Base-by-base conservation (phyloP, 2,797 vertebrate species). In the Kryptopterus vitreolus region DNA sequence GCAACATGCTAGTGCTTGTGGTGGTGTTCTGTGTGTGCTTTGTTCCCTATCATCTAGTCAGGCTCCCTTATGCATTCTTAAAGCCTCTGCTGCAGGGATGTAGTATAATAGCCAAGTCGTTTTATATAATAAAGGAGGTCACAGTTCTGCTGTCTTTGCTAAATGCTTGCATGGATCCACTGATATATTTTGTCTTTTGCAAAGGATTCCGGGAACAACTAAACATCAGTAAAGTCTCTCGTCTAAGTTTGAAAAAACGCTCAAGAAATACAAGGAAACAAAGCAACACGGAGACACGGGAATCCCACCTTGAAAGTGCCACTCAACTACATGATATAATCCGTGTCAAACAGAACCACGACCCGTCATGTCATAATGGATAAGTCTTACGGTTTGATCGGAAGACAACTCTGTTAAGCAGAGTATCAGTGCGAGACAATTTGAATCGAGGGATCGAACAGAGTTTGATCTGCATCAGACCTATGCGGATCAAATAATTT, bases 121-220 rank as follows among this genome's bases (percentile, higher is more conserved):
- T 92, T 76, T 88, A 84, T 59, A 87, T 90, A 79, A 57, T 93
- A 52, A 93, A 93, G 84, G 91, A 93, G 75, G 0, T 88, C 22
- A 85, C 76, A 0, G 22, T 92, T 15, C 35, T 91, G 33, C 29
- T 92, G 80, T 91, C 91, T 0, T 83, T 82, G 0, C 84, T 92
- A n/a, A 94, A 92, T 9, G 84, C 92, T 43, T 94, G 93, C 79
- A 82, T 94, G 71, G 92, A 93, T 82, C 92, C 92, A 0, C 78
- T 94, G 70, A 90, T 94, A 87, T 93, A 94, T 65, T 92, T 93
- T 82, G 85, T 92, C 62, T 92, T 93, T 88, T 92, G 89, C 77
- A 90, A 90, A 72, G 87, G 84, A 18, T 94, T 92, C 83, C 77
- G 92, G 52, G n/a, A 82, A 0, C 88, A 87, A 82, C 53, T 92